A percentile compares a stretch with the other conserved stretches of the same genome.
Evolutionary conservation across 92 coral and sea anemone species (phyloP).

Genomic region (Anthopleura xanthogrammica): DNA sequence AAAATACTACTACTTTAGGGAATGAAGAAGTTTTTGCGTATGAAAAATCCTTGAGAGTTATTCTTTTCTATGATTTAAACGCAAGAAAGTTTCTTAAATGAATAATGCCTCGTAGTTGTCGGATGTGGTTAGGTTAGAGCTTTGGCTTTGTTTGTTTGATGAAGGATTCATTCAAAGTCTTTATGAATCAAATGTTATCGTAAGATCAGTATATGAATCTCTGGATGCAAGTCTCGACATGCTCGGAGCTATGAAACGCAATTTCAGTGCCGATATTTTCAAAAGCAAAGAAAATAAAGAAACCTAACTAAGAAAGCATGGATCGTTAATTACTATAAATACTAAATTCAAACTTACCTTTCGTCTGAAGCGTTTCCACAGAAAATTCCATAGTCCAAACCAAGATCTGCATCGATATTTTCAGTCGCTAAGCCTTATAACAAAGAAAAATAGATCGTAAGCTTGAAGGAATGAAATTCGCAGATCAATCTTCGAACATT

Average conservation of each 20-base stretch:
- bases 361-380: background rate
- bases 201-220: background rate
- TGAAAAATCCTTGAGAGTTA: background rate
- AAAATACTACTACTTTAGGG: too few relatives aligned
- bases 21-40: too few relatives aligned
- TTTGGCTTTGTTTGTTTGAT: slow-evolving; percentile 20
- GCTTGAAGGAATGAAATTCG: background rate
- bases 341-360: slow-evolving; percentile 5
- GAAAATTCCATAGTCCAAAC: slow-evolving; percentile 9
- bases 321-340: background rate
- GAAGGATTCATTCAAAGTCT: slow-evolving; percentile 45
- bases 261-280: background rate
- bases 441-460: background rate
- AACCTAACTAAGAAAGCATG: background rate
- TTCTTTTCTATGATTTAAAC: background rate
- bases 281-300: background rate
- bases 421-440: background rate
- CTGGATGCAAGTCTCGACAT: slow-evolving; percentile 5
- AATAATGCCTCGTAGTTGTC: background rate
- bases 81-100: background rate
- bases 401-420: slow-evolving; percentile 1
- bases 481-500: background rate
- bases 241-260: background rate
- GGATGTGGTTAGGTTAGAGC: background rate
- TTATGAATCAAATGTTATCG: slow-evolving; percentile 1